Evolutionary conservation across 2,113 vertebrate genomes (phyloP).

Genomic region (Atractosteus spatula): DNA sequence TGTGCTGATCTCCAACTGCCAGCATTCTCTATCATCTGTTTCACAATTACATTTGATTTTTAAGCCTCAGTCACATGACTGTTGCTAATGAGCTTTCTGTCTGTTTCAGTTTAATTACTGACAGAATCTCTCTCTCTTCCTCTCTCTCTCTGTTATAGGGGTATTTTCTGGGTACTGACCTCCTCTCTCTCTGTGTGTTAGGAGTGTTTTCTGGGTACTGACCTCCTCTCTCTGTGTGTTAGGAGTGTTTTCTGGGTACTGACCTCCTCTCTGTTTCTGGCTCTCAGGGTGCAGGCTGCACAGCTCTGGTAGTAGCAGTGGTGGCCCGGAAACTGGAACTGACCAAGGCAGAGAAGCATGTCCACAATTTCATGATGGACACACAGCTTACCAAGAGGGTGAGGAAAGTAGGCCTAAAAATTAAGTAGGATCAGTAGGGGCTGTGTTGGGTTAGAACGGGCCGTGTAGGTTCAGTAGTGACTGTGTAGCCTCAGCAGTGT

Average conservation of each 20-base stretch:
- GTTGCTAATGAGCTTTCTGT: neutral
- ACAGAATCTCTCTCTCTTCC: neutral
- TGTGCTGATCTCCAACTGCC: too few relatives aligned
- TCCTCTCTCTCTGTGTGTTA: conserved; percentile 15
- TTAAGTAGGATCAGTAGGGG: too few relatives aligned
- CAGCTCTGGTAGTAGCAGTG: conserved; percentile 94
- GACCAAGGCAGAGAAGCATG: conserved; percentile 97
- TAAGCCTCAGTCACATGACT: too few relatives aligned
- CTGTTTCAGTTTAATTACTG: neutral
- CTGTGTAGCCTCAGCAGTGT: too few relatives aligned
- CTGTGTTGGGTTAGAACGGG: too few relatives aligned
- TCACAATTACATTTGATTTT: too few relatives aligned
- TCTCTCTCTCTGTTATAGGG: neutral
- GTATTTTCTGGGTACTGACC: neutral
- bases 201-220: neutral
- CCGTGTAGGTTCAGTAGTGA: too few relatives aligned
- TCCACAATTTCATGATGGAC: conserved; percentile 99
- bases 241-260: neutral
- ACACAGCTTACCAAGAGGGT: conserved; percentile 97
- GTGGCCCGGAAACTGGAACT: conserved; percentile 97
- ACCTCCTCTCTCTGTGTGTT: neutral
- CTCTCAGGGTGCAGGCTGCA: conserved; percentile 88
- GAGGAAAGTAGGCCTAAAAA: conserved; percentile 36
- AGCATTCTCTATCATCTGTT: too few relatives aligned
- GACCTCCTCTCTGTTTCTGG: conserved; percentile 10